These are phyloP conservation scores for Catagonus wagneri DNA, from an alignment of 2,113 vertebrate species.

Conservation along the genomic window DNA sequence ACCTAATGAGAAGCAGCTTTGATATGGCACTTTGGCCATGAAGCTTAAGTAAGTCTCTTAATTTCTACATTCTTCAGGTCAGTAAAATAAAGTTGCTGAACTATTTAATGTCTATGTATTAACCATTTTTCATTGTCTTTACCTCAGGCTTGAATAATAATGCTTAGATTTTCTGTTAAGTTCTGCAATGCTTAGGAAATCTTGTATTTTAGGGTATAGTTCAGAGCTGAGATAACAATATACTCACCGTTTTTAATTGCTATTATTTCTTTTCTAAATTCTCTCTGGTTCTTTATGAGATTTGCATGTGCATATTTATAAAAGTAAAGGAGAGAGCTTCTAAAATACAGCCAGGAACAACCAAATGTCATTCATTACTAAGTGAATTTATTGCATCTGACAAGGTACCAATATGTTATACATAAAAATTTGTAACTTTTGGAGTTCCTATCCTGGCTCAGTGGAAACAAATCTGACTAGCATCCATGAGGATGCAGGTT, in stretches of 20 bases:
- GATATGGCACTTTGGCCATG: not conserved
- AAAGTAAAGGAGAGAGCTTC: not conserved
- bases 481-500: too few relatives aligned
- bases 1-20: not conserved
- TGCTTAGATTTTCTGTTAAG: not conserved
- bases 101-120: not conserved
- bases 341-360: not conserved
- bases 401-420: not conserved
- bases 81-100: constrained; percentile 27
- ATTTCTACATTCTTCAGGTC: not conserved
- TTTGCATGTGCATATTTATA: not conserved
- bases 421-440: not conserved
- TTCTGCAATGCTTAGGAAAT: not conserved
- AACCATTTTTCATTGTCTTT: not conserved
- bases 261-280: not conserved
- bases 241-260: not conserved
- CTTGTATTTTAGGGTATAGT: not conserved
- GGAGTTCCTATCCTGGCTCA: too few relatives aligned
- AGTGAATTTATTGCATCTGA: not conserved
- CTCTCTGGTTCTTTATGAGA: not conserved
- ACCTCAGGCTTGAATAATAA: not conserved
- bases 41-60: not conserved
- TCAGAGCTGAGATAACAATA: not conserved
- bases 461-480: too few relatives aligned
- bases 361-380: not conserved